A percentile compares a stretch with the other conserved stretches of the same genome.
Evolutionary conservation across 2,797 vertebrate genomes (phyloP).

Genomic region (Sciaenops ocellatus): DNA sequence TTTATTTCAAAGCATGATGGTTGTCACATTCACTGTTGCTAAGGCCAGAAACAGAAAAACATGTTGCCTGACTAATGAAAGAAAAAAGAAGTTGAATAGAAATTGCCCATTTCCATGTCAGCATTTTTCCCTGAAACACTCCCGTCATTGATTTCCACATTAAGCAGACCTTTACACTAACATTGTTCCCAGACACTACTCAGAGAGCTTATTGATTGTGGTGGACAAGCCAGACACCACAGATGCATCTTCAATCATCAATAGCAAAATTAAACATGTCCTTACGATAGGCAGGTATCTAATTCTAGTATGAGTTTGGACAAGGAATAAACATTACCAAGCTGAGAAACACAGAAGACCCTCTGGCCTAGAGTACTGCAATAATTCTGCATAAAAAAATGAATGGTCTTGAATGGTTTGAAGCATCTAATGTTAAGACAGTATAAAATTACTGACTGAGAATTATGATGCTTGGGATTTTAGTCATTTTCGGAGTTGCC

Average conservation of each 20-base stretch:
- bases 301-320: constrained; percentile 20
- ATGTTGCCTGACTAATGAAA: constrained; percentile 23
- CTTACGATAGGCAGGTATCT: constrained; percentile 33
- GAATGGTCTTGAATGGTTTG: background rate
- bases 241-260: constrained; percentile 61
- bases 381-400: constrained; percentile 11
- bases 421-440: background rate
- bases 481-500: background rate
- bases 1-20: constrained; percentile 1
- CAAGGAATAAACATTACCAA: constrained; percentile 14
- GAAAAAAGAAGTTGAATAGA: constrained; percentile 18
- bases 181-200: constrained; percentile 61
- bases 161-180: constrained; percentile 68
- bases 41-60: background rate
- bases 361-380: background rate
- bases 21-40: background rate
- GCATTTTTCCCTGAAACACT: constrained; percentile 50
- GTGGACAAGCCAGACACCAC: constrained; percentile 65
- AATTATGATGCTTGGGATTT: constrained; percentile 9
- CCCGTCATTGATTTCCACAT: constrained; percentile 67
- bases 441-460: background rate
- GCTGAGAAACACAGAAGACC: constrained; percentile 25
- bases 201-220: constrained; percentile 72
- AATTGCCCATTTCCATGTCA: constrained; percentile 45
- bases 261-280: constrained; percentile 64